Percentiles rank a stretch among this genome's conserved stretches.
phyloP scores from a whole-genome alignment of 2,888 invertebrate species.

The Ennomos erosarius region DNA sequence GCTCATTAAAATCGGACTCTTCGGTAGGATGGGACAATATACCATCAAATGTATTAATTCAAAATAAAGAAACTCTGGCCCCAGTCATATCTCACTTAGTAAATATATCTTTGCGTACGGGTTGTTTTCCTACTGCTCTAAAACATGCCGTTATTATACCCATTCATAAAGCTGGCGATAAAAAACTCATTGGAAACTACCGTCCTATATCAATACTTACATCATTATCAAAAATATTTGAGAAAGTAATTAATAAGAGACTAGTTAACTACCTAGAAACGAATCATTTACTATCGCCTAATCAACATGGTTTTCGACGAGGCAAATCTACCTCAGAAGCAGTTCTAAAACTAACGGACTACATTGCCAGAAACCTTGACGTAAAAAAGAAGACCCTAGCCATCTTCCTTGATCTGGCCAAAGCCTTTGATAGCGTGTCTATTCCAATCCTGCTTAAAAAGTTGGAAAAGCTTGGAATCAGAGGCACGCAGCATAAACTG shows the following conservation, averaged over 20 bases:
- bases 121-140: neutral
- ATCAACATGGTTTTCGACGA: neutral
- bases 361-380: neutral
- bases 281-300: neutral
- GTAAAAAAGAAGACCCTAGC: neutral
- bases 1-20: too few species aligned
- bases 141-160: constrained; percentile 1
- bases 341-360: neutral
- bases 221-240: constrained; percentile 1
- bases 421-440: neutral
- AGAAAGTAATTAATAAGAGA: neutral
- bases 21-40: too few species aligned
- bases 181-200: neutral
- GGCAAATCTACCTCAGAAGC: neutral
- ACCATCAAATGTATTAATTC: too few species aligned
- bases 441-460: constrained; percentile 1
- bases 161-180: neutral
- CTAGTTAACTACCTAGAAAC: neutral
- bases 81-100: too few species aligned
- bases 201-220: neutral
- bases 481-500: neutral
- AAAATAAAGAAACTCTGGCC: too few species aligned
- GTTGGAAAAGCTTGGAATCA: neutral
- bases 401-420: neutral
- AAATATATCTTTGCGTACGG: neutral